Evolutionary conservation across 2,113 vertebrate species (phyloP).

Genomic region (Eretmochelys imbricata): DNA sequence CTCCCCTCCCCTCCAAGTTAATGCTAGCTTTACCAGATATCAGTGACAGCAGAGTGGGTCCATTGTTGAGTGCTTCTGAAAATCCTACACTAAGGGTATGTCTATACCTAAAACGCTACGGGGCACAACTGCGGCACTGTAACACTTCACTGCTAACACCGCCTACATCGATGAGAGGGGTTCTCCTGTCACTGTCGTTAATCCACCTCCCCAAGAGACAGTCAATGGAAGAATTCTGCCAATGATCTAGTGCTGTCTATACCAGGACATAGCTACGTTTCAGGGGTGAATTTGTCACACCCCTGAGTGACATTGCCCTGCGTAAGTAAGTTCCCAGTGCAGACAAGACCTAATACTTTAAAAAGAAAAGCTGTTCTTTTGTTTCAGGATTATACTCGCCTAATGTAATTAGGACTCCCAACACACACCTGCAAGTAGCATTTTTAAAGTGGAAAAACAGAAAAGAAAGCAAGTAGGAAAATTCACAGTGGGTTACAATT

Average conservation of each 20-base stretch:
- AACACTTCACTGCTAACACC: neutral
- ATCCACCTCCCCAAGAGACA: neutral
- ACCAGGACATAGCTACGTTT: neutral
- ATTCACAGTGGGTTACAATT: neutral
- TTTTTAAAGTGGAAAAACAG: neutral
- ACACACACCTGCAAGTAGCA: neutral
- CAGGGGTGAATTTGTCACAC: neutral
- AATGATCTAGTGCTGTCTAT: neutral
- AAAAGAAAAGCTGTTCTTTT: neutral
- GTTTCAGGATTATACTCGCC: neutral
- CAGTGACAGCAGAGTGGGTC: neutral
- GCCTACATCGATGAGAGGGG: neutral
- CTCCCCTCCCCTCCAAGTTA: neutral
- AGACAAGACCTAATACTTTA: neutral
- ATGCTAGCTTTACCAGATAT: neutral
- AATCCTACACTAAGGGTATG: neutral
- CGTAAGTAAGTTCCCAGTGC: neutral
- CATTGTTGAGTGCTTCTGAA: neutral
- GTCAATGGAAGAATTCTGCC: neutral
- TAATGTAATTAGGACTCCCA: neutral
- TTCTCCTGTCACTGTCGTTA: neutral
- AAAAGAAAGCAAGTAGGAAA: conserved; percentile 13
- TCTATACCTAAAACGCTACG: neutral
- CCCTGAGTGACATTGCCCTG: neutral
- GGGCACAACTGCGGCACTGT: neutral